Evolutionary conservation across 1,140 invertebrate species (phyloP).

Genomic region (Sarcophaga peregrina): DNA sequence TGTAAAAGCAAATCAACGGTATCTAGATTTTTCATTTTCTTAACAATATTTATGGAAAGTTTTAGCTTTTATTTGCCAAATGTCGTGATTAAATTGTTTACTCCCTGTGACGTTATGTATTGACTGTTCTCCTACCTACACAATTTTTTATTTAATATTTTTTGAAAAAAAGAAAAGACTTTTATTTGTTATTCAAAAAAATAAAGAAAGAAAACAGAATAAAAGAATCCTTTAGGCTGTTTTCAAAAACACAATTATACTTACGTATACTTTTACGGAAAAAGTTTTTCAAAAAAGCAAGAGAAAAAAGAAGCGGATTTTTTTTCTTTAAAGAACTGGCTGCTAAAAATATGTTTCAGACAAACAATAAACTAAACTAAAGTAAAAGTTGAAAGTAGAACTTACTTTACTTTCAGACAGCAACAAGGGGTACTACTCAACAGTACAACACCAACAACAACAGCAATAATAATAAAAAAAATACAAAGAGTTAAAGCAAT

Average conservation of each 20-base stretch:
- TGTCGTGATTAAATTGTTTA: too few relatives aligned
- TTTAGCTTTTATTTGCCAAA: too few relatives aligned
- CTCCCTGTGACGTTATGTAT: too few relatives aligned
- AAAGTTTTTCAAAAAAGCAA: too few relatives aligned
- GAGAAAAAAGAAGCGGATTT: background rate
- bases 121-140: too few relatives aligned
- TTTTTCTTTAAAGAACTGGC: background rate
- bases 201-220: background rate
- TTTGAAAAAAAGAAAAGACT: background rate
- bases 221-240: background rate
- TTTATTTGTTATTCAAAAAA: background rate
- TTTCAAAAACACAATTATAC: background rate
- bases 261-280: too few relatives aligned
- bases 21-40: too few relatives aligned
- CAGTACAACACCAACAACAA: background rate
- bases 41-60: too few relatives aligned
- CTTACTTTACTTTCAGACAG: background rate
- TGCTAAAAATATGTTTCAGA: background rate
- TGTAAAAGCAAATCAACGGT: too few relatives aligned
- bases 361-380: conserved; percentile 5
- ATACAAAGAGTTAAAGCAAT: too few relatives aligned
- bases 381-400: conserved; percentile 15
- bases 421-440: too few relatives aligned
- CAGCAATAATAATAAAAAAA: background rate
- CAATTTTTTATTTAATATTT: too few relatives aligned